phyloP scores from a whole-genome alignment of 1,140 invertebrate genomes.

The Scaptomyza graminum region DNA sequence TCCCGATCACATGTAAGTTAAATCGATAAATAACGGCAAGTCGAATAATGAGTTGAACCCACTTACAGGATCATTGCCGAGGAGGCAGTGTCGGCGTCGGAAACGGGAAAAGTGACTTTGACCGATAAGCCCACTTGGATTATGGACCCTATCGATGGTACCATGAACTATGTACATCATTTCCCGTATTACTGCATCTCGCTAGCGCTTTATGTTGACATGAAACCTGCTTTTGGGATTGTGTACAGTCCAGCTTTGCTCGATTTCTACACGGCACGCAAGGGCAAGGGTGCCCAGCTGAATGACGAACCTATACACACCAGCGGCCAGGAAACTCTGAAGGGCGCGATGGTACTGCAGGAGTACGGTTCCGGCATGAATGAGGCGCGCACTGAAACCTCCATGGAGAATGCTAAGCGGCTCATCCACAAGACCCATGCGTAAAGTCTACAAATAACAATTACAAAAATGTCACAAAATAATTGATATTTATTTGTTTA shows the following conservation, averaged over 20 bases:
- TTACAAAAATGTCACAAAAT: background rate
- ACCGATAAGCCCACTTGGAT: constrained; percentile 98
- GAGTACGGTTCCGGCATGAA: constrained; percentile 86
- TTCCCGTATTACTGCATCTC: constrained; percentile 93
- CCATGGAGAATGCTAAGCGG: constrained; percentile 89
- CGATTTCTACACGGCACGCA: constrained; percentile 84
- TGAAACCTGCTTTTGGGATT: constrained; percentile 89
- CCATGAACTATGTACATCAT: constrained; percentile 94
- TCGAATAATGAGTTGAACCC: background rate
- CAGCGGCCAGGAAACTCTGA: constrained; percentile 29
- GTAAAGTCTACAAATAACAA: constrained; percentile 84
- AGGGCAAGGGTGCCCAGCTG: constrained; percentile 39
- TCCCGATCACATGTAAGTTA: constrained; percentile 58
- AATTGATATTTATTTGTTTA: constrained; percentile 65
- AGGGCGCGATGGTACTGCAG: constrained; percentile 50
- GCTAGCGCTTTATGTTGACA: constrained; percentile 89
- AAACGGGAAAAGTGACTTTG: constrained; percentile 86
- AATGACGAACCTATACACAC: constrained; percentile 37
- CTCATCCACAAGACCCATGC: constrained; percentile 91
- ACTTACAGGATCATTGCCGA: constrained; percentile 96
- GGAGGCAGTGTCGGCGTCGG: constrained; percentile 88
- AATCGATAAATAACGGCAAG: background rate
- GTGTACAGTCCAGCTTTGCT: constrained; percentile 95
- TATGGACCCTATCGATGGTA: constrained; percentile 96
- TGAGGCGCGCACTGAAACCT: constrained; percentile 86